Evolutionary conservation across 2,888 invertebrate species (phyloP), one percentile per base, ranked within the genome.

Genomic region (Megalurothrips usitatus): DNA sequence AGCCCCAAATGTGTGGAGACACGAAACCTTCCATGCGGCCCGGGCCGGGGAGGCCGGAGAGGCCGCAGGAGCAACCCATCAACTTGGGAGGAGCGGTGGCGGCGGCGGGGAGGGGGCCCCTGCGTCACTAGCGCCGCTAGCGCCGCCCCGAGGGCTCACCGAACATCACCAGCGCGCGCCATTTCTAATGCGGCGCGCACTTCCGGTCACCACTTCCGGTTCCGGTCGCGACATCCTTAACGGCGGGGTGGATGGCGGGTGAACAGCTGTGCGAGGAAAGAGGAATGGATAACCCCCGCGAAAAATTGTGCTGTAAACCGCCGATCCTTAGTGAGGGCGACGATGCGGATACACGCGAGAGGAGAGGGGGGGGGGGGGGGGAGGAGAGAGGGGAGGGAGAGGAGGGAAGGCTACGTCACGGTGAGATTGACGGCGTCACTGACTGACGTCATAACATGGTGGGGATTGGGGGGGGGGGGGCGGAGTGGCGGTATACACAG

Each of bases 21-120:
- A 75, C 68, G 68, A 26, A 75, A 75, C 68, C 68, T 75, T 75
- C 26, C 68, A 75, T 75, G 68, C 68, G n/a, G 68, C n/a, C n/a
- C n/a, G 68, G 68, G 23, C 23, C n/a, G 63, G 9, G 63, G 63
- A n/a, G 14, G 4, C 10, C 52, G 4, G 10, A 10, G 14, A 52
- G 52, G 6, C 14, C 52, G 52, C 34, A 43, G 3, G 6, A 6
- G 3, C 34, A 6, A 43, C 34, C 34, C 34, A 43, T 43, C 34
- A 43, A 43, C 34, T 43, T 43, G 3, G 34, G 34, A 43, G 34
- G 34, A n/a, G 34, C 6, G 6, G 34, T 43, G 34, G 34, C n/a
- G 34, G 6, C 34, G 34, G 34, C 2, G 34, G 34, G 6, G 3
- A 43, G 34, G 34, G 34, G 34, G 34, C 2, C 3, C 6, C 34